phyloP scores from a whole-genome alignment of 2,113 vertebrate species.

The Nasalis larvatus region DNA sequence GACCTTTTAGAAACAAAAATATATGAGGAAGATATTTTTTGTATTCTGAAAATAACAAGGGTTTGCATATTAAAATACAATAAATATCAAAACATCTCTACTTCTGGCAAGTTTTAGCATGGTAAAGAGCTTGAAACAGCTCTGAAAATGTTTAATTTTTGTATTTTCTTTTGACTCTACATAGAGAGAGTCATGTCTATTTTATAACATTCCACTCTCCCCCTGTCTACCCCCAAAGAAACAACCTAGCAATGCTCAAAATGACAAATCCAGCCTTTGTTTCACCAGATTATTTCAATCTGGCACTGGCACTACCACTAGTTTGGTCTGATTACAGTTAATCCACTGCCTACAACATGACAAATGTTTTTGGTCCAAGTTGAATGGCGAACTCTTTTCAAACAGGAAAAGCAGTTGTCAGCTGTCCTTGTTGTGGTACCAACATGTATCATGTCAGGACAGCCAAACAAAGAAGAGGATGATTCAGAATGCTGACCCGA shows the following conservation, averaged over 20 bases:
- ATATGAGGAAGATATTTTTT: background rate
- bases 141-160: slow-evolving; percentile 48
- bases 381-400: slow-evolving; percentile 74
- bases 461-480: slow-evolving; percentile 60
- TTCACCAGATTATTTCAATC: slow-evolving; percentile 51
- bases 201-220: background rate
- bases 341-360: slow-evolving; percentile 71
- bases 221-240: background rate
- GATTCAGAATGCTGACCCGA: slow-evolving; percentile 28
- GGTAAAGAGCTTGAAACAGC: background rate
- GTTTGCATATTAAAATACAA: background rate
- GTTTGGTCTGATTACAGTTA: slow-evolving; percentile 71
- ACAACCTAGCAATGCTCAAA: background rate
- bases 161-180: background rate
- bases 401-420: slow-evolving; percentile 73
- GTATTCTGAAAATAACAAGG: background rate
- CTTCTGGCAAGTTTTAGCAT: background rate
- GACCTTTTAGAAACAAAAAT: background rate
- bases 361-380: slow-evolving; percentile 68
- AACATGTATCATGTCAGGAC: slow-evolving; percentile 11
- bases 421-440: slow-evolving; percentile 67
- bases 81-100: background rate
- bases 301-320: slow-evolving; percentile 10
- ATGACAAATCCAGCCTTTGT: slow-evolving; percentile 78
- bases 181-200: slow-evolving; percentile 2